Evolutionary conservation across 2,797 vertebrate species (phyloP).

Genomic region (Girardinus metallicus): DNA sequence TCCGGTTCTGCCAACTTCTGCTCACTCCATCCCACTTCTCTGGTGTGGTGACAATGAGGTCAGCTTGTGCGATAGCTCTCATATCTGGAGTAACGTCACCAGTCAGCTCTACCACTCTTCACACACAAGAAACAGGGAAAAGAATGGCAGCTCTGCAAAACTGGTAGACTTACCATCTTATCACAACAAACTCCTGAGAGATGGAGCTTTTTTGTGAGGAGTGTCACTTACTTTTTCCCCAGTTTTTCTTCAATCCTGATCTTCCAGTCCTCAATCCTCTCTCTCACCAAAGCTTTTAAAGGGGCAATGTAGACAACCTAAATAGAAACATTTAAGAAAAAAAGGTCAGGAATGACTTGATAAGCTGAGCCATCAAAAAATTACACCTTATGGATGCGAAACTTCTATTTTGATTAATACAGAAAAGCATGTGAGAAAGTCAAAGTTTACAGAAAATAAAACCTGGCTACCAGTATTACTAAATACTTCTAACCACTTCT

Average conservation of each 20-base stretch:
- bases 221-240: slow-evolving; percentile 88
- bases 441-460: not conserved
- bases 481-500: not conserved
- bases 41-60: slow-evolving; percentile 97
- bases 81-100: slow-evolving; percentile 97
- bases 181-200: not conserved
- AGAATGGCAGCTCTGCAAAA: not conserved
- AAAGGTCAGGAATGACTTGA: not conserved
- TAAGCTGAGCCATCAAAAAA: not conserved
- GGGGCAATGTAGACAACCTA: slow-evolving; percentile 98
- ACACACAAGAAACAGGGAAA: not conserved
- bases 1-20: slow-evolving; percentile 98
- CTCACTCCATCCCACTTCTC: slow-evolving; percentile 99
- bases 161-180: not conserved
- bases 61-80: slow-evolving; percentile 92
- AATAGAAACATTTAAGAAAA: not conserved
- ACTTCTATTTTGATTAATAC: not conserved
- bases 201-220: not conserved
- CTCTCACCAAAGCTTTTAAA: slow-evolving; percentile 94
- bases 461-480: not conserved
- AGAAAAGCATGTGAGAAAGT: not conserved
- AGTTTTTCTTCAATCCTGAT: slow-evolving; percentile 94
- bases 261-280: slow-evolving; percentile 98
- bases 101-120: slow-evolving; percentile 94
- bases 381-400: not conserved